Evolutionary conservation across 2,888 invertebrate genomes (phyloP).

Genomic region (Amphipoea oculea): DNA sequence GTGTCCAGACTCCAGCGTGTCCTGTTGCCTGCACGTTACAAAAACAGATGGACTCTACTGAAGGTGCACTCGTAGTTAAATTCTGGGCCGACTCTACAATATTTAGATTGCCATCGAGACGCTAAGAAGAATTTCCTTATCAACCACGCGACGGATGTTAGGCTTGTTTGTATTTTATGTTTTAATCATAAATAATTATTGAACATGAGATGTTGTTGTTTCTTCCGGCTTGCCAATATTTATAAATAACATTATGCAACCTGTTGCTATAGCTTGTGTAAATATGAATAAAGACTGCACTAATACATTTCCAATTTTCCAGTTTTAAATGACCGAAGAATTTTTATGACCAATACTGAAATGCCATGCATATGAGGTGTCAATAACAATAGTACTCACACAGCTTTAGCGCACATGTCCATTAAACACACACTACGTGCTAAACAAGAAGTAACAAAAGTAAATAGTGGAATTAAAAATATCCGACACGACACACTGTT

Average conservation of each 20-base stretch:
- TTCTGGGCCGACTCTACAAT: neutral
- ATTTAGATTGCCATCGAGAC: neutral
- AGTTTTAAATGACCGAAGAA: neutral
- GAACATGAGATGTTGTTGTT: constrained; percentile 13
- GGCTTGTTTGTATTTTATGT: constrained; percentile 10
- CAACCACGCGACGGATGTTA: neutral
- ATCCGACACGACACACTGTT: constrained; percentile 69
- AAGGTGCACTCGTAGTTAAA: neutral
- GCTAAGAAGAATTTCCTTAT: neutral
- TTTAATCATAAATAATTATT: neutral
- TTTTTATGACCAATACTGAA: neutral
- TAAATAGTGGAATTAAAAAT: constrained; percentile 70
- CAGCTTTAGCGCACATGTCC: constrained; percentile 75
- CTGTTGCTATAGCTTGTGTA: neutral
- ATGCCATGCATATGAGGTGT: constrained; percentile 1
- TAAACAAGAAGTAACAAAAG: constrained; percentile 60
- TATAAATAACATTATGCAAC: constrained; percentile 3
- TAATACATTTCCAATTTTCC: neutral
- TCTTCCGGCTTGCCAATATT: constrained; percentile 24
- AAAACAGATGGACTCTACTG: neutral
- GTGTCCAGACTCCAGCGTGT: neutral
- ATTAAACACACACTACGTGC: constrained; percentile 49
- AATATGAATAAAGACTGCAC: neutral
- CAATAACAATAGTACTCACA: constrained; percentile 71
- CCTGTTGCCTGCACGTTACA: neutral